Conservation (phyloP, 2,113 vertebrate species). For the Bubo blakistoni region DNA sequence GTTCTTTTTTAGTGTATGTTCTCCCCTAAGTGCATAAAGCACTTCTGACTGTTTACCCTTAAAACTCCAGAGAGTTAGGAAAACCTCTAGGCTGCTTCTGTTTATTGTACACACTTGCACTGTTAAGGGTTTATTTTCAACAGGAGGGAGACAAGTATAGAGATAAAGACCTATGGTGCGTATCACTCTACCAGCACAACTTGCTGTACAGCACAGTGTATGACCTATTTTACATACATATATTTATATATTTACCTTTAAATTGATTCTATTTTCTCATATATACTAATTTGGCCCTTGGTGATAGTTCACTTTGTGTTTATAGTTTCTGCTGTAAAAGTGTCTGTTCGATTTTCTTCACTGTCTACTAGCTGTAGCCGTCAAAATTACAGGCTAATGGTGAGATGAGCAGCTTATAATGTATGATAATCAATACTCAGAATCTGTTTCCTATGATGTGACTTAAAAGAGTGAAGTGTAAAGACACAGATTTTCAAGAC, state of each 20-base stretch:
- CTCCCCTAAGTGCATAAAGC: conserved; percentile 22
- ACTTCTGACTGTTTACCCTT: conserved; percentile 54
- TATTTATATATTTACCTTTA: conserved; percentile 33
- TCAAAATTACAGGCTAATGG: conserved; percentile 60
- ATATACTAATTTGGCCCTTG: conserved; percentile 32
- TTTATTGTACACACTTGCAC: conserved; percentile 39
- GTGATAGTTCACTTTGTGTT: background rate
- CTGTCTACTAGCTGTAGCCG: conserved; percentile 11
- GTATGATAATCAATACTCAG: conserved; percentile 68
- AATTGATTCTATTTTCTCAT: conserved; percentile 25
- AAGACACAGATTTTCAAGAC: conserved; percentile 54
- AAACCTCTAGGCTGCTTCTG: conserved; percentile 34
- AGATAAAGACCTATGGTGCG: conserved; percentile 16
- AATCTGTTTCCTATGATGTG: conserved; percentile 24
- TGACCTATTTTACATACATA: conserved; percentile 2
- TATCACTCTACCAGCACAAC: background rate
- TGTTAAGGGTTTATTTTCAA: conserved; percentile 42
- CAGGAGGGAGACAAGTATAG: background rate
- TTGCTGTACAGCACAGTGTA: background rate
- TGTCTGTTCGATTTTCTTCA: conserved; percentile 46
- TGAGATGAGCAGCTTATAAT: conserved; percentile 49
- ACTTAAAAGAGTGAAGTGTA: conserved; percentile 48
- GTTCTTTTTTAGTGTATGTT: conserved; percentile 27
- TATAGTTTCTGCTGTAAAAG: conserved; percentile 29
- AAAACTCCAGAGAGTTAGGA: conserved; percentile 22